A percentile compares a stretch with the other conserved stretches of the same genome.
phyloP scores from a whole-genome alignment of 2,888 invertebrate species.

The Anagyrus pseudococci region DNA sequence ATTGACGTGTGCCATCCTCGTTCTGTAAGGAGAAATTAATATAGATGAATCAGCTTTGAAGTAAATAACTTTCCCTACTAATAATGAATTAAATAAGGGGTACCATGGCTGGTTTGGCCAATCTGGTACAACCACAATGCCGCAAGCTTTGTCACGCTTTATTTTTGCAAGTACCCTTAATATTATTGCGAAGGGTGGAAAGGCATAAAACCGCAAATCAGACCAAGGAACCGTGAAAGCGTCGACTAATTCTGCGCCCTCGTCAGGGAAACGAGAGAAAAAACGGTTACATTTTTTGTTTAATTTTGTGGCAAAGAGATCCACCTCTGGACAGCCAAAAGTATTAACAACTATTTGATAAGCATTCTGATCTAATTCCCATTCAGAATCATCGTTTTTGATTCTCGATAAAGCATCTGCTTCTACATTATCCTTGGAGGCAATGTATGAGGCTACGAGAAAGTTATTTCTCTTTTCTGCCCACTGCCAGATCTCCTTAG shows the following conservation, averaged over 20 bases:
- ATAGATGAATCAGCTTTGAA: too few species aligned
- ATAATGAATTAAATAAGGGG: background rate
- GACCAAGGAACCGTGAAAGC: slow-evolving; percentile 31
- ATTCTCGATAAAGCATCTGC: slow-evolving; percentile 24
- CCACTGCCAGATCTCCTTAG: slow-evolving; percentile 31
- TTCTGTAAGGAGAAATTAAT: too few species aligned
- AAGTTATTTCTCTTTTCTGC: slow-evolving; percentile 22
- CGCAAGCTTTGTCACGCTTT: slow-evolving; percentile 23
- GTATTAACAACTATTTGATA: slow-evolving; percentile 4
- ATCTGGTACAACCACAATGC: slow-evolving; percentile 5
- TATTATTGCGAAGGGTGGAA: too few species aligned
- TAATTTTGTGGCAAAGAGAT: slow-evolving; percentile 27
- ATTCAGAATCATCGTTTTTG: slow-evolving; percentile 26
- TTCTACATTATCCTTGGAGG: slow-evolving; percentile 12
- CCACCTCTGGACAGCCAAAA: slow-evolving; percentile 25
- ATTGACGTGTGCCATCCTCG: background rate
- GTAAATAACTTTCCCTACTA: background rate
- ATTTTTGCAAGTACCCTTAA: slow-evolving; percentile 27
- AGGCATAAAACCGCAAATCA: slow-evolving; percentile 32
- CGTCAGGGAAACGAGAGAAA: slow-evolving; percentile 30
- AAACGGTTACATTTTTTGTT: slow-evolving; percentile 35
- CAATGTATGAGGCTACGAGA: slow-evolving; percentile 23
- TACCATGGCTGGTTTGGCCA: slow-evolving; percentile 9
- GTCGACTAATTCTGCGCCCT: slow-evolving; percentile 12
- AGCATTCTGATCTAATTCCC: slow-evolving; percentile 15